Conservation (phyloP, 2,113 vertebrate genomes). For the Promerops cafer region DNA sequence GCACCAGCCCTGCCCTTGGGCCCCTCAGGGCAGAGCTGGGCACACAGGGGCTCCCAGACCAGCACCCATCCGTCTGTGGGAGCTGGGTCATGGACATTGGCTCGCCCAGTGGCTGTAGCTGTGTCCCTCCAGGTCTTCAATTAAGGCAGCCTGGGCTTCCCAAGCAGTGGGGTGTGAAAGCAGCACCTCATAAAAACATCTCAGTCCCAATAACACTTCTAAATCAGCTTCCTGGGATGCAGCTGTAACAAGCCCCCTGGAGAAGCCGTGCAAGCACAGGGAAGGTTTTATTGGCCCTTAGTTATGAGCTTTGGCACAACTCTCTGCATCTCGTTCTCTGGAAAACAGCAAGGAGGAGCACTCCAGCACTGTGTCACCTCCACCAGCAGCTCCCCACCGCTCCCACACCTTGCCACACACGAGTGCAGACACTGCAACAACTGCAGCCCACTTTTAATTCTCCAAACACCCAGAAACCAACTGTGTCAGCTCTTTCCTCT, state of each 20-base stretch:
- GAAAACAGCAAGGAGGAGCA: neutral
- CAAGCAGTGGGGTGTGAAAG: neutral
- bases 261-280: neutral
- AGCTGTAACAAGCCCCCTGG: neutral
- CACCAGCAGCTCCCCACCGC: neutral
- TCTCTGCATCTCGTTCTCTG: neutral
- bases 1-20: neutral
- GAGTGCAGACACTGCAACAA: neutral
- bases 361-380: neutral
- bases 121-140: neutral
- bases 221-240: neutral
- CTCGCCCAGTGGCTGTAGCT: neutral
- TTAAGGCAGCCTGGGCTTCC: neutral
- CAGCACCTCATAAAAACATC: neutral
- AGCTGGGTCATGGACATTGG: neutral
- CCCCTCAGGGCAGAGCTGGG: neutral
- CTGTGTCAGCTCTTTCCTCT: neutral
- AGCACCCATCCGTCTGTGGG: neutral
- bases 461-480: neutral
- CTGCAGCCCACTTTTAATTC: neutral
- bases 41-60: neutral
- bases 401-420: neutral
- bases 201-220: neutral
- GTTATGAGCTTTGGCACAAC: neutral
- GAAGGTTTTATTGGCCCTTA: neutral